Conservation (phyloP, 2,888 invertebrate genomes). For the Leptopilina syphax region DNA sequence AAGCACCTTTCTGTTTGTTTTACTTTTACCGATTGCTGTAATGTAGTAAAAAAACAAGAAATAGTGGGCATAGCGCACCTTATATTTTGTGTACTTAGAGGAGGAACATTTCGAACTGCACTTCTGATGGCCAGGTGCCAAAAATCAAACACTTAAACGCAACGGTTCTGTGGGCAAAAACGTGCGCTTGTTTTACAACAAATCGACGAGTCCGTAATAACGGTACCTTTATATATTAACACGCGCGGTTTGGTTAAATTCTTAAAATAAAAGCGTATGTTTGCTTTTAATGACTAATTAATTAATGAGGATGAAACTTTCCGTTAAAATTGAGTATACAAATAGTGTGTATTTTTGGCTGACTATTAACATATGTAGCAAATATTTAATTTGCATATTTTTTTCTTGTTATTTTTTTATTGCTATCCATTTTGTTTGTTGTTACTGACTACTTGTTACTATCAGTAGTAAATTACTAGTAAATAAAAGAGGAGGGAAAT, state of each 20-base stretch:
- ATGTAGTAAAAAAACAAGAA: no score
- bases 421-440: no score
- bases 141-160: constrained; percentile 12
- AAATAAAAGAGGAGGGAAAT: no score
- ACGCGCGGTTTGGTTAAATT: background rate
- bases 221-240: background rate
- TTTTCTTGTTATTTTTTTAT: no score
- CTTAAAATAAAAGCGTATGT: background rate
- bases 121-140: constrained; percentile 10
- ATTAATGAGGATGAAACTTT: background rate
- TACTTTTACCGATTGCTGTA: background rate
- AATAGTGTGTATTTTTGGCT: no score
- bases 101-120: constrained; percentile 9
- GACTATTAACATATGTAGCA: no score
- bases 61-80: background rate
- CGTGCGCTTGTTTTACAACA: constrained; percentile 14
- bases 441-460: no score
- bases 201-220: constrained; percentile 7
- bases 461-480: no score
- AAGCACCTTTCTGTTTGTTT: background rate
- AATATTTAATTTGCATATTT: no score
- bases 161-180: constrained; percentile 7
- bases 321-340: no score
- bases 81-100: background rate
- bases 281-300: constrained; percentile 2